Evolutionary conservation across 2,797 vertebrate genomes (phyloP), one percentile per base, ranked within the genome.

Genomic region (Phyllotis vaccarum): DNA sequence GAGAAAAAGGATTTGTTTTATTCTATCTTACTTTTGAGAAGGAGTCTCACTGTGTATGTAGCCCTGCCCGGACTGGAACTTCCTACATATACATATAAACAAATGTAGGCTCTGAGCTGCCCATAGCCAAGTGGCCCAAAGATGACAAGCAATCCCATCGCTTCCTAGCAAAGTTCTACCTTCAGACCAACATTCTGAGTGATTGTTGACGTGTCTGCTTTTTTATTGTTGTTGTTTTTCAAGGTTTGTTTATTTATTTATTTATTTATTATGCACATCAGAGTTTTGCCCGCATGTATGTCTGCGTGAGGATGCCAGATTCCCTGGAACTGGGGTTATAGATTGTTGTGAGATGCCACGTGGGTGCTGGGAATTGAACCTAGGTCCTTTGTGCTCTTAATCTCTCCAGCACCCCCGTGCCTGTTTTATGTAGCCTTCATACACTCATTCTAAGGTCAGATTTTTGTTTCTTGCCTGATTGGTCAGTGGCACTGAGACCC

Each of bases 401-500:
- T n/a, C n/a, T n/a, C n/a, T n/a, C n/a, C n/a, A n/a, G n/a, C n/a
- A n/a, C n/a, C n/a, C n/a, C n/a, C n/a, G n/a, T n/a, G n/a, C n/a
- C n/a, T 68, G 6, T 64, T 34, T 37, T 46, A 27, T 22, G 17
- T 58, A 86, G 74, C 66, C 40, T 16, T 78, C 70, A 62, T 49
- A 58, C n/a, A 0, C 2, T 27, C 16, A 22, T 46, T 64, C 66
- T 16, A 3, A 66, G 85, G 66, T 27, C 46, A 68, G 64, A 60
- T 87, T 91, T 87, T 46, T 93, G 80, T 91, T 89, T 62, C 72
- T 83, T 56, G 22, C 27, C 76, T 46, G 49, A 89, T 79, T 24
- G 40, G 49, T 86, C 66, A 19, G n/a, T n/a, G n/a, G n/a, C n/a
- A n/a, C n/a, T n/a, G 19, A 5, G 76, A 5, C 27, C 66, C 37